A percentile compares a stretch with the other conserved stretches of the same genome.
phyloP scores from a whole-genome alignment of 2,113 vertebrate species.

The Rhinoderma darwinii region DNA sequence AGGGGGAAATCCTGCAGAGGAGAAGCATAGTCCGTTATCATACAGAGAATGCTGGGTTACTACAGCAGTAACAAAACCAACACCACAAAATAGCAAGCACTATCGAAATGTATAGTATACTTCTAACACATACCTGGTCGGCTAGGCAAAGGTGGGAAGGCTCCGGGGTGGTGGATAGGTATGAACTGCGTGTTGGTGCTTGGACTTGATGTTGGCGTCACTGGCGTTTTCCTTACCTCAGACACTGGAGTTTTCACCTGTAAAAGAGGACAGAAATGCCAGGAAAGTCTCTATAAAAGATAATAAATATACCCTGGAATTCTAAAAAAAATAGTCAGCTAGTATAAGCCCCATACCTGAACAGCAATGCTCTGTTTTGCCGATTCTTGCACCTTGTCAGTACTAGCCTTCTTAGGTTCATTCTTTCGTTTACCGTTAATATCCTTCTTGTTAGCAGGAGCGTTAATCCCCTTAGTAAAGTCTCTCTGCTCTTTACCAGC shows the following conservation, averaged over 20 bases:
- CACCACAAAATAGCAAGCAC: accelerated
- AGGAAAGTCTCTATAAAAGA: background rate
- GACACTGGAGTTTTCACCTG: slow-evolving; percentile 95
- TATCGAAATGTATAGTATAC: accelerated
- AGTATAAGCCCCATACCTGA: slow-evolving; percentile 75
- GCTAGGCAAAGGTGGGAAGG: slow-evolving; percentile 94
- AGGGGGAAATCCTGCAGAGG: slow-evolving; percentile 87
- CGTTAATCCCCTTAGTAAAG: slow-evolving; percentile 78
- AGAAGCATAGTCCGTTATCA: slow-evolving; percentile 58
- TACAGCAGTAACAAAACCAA: slow-evolving; percentile 20
- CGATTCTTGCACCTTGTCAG: slow-evolving; percentile 81
- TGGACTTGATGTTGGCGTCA: slow-evolving; percentile 84
- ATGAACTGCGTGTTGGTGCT: slow-evolving; percentile 94
- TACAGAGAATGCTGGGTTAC: background rate
- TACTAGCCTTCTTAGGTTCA: slow-evolving; percentile 81
- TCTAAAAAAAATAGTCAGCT: no score
- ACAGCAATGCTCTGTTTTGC: slow-evolving; percentile 83
- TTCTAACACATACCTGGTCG: slow-evolving; percentile 79
- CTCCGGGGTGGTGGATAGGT: slow-evolving; percentile 95
- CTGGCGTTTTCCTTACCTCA: slow-evolving; percentile 92
- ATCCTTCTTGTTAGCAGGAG: slow-evolving; percentile 79
- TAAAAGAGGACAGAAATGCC: slow-evolving; percentile 58
- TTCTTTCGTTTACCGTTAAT: slow-evolving; percentile 90
- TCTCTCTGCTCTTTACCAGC: slow-evolving; percentile 84
- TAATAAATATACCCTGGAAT: background rate